Evolutionary conservation across 2,113 vertebrate species (phyloP).

Genomic region (Pseudorhombus dupliciocellatus): DNA sequence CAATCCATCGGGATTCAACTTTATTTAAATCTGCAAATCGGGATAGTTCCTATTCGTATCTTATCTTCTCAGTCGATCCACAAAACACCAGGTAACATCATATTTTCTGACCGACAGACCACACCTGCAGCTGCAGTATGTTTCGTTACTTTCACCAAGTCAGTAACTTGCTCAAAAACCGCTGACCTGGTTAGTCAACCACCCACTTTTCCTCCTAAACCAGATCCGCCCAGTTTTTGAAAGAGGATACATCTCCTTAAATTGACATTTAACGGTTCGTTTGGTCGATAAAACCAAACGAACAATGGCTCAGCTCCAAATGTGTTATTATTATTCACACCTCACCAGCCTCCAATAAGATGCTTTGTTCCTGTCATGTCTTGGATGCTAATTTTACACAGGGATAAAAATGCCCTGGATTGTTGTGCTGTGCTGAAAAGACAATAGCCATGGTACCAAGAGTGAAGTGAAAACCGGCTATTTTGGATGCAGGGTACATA

Average conservation of each 20-base stretch:
- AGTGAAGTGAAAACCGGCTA: constrained; percentile 18
- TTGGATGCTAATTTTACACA: background rate
- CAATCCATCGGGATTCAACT: background rate
- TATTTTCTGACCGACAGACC: too few relatives aligned
- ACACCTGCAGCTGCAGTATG: too few relatives aligned
- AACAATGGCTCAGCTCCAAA: background rate
- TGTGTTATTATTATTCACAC: background rate
- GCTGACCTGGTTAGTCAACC: too few relatives aligned
- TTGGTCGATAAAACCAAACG: background rate
- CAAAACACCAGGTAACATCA: background rate
- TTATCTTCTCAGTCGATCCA: background rate
- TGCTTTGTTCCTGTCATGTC: background rate
- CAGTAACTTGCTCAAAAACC: too few relatives aligned
- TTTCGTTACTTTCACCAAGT: too few relatives aligned
- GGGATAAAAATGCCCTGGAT: constrained; percentile 2
- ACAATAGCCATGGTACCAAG: constrained; percentile 9
- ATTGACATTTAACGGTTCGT: background rate
- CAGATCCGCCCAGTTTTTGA: background rate
- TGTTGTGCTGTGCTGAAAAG: background rate
- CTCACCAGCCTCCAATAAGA: background rate
- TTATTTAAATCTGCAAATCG: background rate
- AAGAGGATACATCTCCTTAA: background rate
- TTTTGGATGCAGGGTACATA: constrained; percentile 41
- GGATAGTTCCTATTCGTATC: background rate
- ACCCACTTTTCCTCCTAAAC: too few relatives aligned